Base-by-base conservation (phyloP, 1,140 invertebrate genomes). In the Macrosteles quadrilineatus region DNA sequence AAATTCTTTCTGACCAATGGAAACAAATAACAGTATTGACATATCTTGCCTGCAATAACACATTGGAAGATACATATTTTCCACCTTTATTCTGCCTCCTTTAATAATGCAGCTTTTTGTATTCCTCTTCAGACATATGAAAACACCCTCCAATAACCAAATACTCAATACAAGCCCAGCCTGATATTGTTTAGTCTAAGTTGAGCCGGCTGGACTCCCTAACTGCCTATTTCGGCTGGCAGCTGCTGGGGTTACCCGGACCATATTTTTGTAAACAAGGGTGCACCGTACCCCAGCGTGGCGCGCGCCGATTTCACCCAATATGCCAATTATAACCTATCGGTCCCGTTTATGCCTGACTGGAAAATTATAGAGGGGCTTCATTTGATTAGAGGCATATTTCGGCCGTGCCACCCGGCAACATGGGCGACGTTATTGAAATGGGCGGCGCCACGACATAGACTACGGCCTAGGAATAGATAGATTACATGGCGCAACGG, bases 221-320 rank as follows among this genome's bases (percentile, higher is more conserved):
- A 40, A 40, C n/a, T 6, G 47, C 14, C 47, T 19, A 50, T 50
- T 50, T 50, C n/a, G 14, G 47, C 47, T 4, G 14, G 47, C 47
- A 50, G 47, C 47, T 50, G 47, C 47, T 21, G 4, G 14, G n/a
- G 4, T 50, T 17, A 40, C 36, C 36, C 36, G 36, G 36, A 21
- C 47, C 6, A 50, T 50, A 50, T 50, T 50, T 50, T 50, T 17
- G 47, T 50, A 50, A 50, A 50, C 47, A 50, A 50, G 47, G 47
- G 47, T 50, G 47, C 14, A n/a, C n/a, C n/a, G n/a, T n/a, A n/a
- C n/a, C n/a, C 32, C 32, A 14, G 32, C 32, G 4, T 4, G 21
- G 47, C 14, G n/a, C 47, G 4, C 47, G 21, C 47, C 47, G 47
- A n/a, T 6, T 50, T 40, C 6, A 6, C 17, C 47, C 47, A 50